Conservation (phyloP, 1,140 invertebrate genomes). For the Orchestia grillus region DNA sequence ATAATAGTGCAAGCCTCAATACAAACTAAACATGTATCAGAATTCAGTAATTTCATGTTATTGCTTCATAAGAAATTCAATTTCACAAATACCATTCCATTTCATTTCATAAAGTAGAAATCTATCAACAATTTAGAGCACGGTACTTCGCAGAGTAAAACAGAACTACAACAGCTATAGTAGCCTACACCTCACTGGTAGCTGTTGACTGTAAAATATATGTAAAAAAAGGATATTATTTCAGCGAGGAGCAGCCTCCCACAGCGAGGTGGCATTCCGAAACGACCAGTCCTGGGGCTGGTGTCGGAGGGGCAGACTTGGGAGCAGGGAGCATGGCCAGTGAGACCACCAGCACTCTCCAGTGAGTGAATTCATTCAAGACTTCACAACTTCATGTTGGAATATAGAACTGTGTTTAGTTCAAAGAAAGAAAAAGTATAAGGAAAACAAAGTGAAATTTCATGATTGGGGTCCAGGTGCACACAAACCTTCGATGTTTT, state of each 20-base stretch:
- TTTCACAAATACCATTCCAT: too few relatives aligned
- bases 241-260: neutral
- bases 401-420: neutral
- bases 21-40: neutral
- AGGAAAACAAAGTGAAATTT: neutral
- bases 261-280: too few relatives aligned
- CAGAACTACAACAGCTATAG: neutral
- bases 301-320: neutral
- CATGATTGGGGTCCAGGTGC: neutral
- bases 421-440: neutral
- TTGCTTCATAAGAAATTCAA: too few relatives aligned
- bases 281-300: too few relatives aligned
- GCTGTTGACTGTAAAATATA: neutral
- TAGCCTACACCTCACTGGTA: neutral
- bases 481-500: neutral
- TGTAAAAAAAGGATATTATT: neutral
- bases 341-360: neutral
- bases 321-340: neutral
- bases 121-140: neutral
- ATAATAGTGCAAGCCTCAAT: neutral
- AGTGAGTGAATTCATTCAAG: neutral
- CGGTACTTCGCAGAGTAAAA: neutral
- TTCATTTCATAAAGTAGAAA: too few relatives aligned
- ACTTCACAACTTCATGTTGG: neutral
- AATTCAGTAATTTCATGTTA: too few relatives aligned